Percentiles rank a stretch among this genome's conserved stretches.
Conservation (phyloP, 1,140 invertebrate species). For the Heliothis subflexa region DNA sequence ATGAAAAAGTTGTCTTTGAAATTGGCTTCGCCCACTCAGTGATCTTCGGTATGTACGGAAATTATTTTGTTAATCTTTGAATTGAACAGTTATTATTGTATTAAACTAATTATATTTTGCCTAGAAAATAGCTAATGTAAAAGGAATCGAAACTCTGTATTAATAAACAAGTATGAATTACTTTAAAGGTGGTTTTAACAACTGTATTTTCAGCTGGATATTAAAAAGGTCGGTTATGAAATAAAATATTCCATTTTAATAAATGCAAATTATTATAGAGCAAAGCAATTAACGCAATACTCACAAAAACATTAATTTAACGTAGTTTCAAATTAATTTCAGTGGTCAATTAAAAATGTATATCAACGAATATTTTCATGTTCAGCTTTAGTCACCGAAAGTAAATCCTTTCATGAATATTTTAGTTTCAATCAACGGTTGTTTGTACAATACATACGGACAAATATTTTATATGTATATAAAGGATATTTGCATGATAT, state of each 20-base stretch:
- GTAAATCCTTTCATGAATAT: constrained; percentile 32
- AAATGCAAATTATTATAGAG: constrained; percentile 4
- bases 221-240: not conserved
- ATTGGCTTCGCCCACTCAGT: constrained; percentile 3
- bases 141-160: no score
- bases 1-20: constrained; percentile 29
- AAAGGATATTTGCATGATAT: constrained; percentile 1
- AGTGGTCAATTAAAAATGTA: constrained; percentile 32
- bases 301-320: no score
- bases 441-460: not conserved
- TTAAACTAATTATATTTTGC: not conserved
- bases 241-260: not conserved
- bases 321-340: constrained; percentile 14
- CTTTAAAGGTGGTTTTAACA: no score
- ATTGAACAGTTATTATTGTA: not conserved
- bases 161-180: no score
- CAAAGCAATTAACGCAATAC: no score
- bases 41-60: constrained; percentile 16
- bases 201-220: no score
- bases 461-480: not conserved
- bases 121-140: no score
- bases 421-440: constrained; percentile 33
- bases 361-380: constrained; percentile 1
- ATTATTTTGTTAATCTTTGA: not conserved
- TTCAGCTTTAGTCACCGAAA: not conserved